These are phyloP conservation scores for Corydoras maculifer DNA, from an alignment of 2,113 vertebrate genomes.

Conservation along the genomic window DNA sequence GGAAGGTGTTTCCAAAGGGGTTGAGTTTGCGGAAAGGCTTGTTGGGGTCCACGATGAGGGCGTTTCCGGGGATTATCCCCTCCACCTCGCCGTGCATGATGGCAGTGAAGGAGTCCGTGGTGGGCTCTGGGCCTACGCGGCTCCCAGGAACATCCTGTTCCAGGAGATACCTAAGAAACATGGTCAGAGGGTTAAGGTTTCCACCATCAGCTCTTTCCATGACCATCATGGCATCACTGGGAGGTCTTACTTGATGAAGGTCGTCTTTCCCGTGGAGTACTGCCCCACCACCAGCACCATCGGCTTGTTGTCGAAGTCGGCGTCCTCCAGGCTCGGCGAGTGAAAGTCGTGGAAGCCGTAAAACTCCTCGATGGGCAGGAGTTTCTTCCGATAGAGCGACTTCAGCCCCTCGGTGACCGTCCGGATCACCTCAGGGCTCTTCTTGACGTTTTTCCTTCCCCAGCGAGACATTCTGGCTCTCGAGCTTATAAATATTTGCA, in stretches of 20 bases:
- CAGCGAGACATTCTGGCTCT: slow-evolving; percentile 78
- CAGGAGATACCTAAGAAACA: slow-evolving; percentile 73
- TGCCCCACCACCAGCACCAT: slow-evolving; percentile 92
- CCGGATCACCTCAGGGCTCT: slow-evolving; percentile 77
- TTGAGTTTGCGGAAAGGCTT: slow-evolving; percentile 92
- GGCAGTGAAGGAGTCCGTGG: slow-evolving; percentile 88
- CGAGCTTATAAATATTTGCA: no score
- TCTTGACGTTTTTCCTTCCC: slow-evolving; percentile 73
- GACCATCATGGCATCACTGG: not conserved
- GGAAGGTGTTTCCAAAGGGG: slow-evolving; percentile 87
- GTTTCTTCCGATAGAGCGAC: slow-evolving; percentile 76
- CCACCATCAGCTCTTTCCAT: not conserved
- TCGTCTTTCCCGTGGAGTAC: slow-evolving; percentile 90
- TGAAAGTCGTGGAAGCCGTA: slow-evolving; percentile 87
- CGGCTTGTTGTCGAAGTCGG: slow-evolving; percentile 88
- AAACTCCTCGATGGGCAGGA: slow-evolving; percentile 79
- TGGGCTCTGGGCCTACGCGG: slow-evolving; percentile 85
- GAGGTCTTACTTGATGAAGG: slow-evolving; percentile 75
- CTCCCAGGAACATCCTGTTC: slow-evolving; percentile 88
- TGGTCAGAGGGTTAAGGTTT: not conserved
- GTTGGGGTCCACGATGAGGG: slow-evolving; percentile 84
- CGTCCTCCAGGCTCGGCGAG: slow-evolving; percentile 78
- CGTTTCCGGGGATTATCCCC: slow-evolving; percentile 79
- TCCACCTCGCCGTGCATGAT: slow-evolving; percentile 85
- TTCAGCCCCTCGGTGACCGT: slow-evolving; percentile 84